Conservation (phyloP, 2,797 vertebrate genomes). For the Acipenser ruthenus region DNA sequence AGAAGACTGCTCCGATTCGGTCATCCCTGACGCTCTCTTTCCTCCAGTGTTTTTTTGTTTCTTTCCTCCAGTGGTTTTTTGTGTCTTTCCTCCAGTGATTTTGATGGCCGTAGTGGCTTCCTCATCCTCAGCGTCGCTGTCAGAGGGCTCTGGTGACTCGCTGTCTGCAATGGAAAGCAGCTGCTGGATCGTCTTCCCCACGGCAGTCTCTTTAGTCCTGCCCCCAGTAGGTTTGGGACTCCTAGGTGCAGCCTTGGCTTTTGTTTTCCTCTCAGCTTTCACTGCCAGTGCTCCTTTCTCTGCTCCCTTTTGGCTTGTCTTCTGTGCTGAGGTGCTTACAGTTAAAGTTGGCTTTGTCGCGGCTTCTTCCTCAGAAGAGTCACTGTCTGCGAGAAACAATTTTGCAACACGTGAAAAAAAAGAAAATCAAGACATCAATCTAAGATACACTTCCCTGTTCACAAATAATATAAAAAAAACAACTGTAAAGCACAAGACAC, state of each 20-base stretch:
- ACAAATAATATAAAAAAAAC: too few relatives aligned
- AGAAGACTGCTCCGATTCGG: background rate
- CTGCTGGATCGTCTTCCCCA: slow-evolving; percentile 2
- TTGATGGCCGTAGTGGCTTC: background rate
- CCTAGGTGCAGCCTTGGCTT: slow-evolving; percentile 13
- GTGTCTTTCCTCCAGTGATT: slow-evolving; percentile 6
- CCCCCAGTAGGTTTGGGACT: slow-evolving; percentile 16
- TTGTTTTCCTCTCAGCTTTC: slow-evolving; percentile 6
- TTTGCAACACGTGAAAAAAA: too few relatives aligned
- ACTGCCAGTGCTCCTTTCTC: slow-evolving; percentile 10
- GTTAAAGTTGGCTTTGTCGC: slow-evolving; percentile 14
- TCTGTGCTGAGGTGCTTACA: slow-evolving; percentile 4
- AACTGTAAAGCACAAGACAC: too few relatives aligned
- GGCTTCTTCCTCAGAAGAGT: slow-evolving; percentile 51
- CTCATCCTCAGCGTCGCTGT: background rate
- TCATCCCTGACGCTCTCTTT: background rate
- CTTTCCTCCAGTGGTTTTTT: background rate
- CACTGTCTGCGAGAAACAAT: slow-evolving; percentile 37
- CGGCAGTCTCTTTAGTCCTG: slow-evolving; percentile 15
- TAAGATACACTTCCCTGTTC: too few relatives aligned
- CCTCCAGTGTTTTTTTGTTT: background rate
- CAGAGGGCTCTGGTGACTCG: background rate
- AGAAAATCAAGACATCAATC: too few relatives aligned
- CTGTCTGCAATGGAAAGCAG: background rate
- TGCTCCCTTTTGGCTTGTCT: background rate